Evolutionary conservation across 2,113 vertebrate genomes (phyloP).

Genomic region (Xenopus laevis): DNA sequence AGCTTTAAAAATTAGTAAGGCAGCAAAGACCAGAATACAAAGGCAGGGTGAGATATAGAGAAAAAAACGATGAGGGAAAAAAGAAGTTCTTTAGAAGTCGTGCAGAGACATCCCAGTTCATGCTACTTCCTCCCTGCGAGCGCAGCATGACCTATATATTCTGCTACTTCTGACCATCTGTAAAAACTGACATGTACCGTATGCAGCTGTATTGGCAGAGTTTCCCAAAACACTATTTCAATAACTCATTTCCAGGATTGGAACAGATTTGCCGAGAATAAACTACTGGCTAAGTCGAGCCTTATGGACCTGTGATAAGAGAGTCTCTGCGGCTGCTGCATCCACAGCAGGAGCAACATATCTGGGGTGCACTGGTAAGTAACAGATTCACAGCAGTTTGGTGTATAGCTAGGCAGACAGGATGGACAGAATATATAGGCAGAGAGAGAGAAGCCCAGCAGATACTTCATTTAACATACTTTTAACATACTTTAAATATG

Average conservation of each 20-base stretch:
- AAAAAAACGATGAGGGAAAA: neutral
- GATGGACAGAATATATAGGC: no score
- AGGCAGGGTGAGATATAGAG: slow-evolving; percentile 48
- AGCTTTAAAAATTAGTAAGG: neutral
- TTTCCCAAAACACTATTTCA: slow-evolving; percentile 14
- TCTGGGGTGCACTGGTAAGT: slow-evolving; percentile 8
- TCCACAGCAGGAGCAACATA: neutral
- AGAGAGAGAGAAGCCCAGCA: no score
- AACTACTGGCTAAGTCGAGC: neutral
- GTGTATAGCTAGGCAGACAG: no score
- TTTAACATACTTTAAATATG: no score
- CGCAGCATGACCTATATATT: fast-evolving
- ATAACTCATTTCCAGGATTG: neutral
- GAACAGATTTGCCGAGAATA: neutral
- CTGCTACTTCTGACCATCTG: slow-evolving; percentile 28
- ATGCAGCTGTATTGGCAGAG: neutral
- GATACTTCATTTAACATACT: no score
- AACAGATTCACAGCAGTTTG: neutral
- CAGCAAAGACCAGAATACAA: neutral
- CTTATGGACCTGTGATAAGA: neutral
- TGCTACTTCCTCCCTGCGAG: neutral
- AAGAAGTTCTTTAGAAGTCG: neutral
- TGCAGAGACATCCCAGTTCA: neutral
- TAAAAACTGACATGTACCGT: slow-evolving; percentile 5
- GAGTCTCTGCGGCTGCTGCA: neutral